Evolutionary conservation across 2,888 invertebrate species (phyloP).

Genomic region (Drosophila maculinotata): DNA sequence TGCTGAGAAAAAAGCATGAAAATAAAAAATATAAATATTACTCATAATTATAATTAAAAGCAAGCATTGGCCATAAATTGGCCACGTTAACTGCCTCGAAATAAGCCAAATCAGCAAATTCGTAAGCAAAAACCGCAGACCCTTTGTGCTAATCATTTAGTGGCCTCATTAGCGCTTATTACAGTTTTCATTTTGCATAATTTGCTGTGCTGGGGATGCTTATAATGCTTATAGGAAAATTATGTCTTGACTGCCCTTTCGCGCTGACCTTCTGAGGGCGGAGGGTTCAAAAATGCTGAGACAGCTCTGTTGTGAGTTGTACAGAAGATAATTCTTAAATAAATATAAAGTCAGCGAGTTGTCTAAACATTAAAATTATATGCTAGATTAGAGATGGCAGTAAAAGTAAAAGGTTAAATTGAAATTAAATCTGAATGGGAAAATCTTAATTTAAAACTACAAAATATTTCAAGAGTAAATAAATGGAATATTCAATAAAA

Average conservation of each 20-base stretch:
- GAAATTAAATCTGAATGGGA: too few species aligned
- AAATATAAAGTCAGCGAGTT: too few species aligned
- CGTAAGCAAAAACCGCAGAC: constrained; percentile 29
- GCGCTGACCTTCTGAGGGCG: constrained; percentile 25
- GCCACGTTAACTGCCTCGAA: constrained; percentile 28
- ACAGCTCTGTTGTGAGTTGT: too few species aligned
- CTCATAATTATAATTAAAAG: constrained; percentile 54
- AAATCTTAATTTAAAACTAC: too few species aligned
- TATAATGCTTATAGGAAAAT: constrained; percentile 5
- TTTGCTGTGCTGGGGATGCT: constrained; percentile 23
- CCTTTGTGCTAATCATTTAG: constrained; percentile 49
- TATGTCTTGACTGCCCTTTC: constrained; percentile 5
- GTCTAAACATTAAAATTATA: too few species aligned
- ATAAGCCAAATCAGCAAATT: constrained; percentile 66
- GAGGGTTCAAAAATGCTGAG: constrained; percentile 8
- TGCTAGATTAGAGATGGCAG: too few species aligned
- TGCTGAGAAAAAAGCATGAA: constrained; percentile 66
- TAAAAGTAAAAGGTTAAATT: too few species aligned
- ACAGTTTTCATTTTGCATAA: constrained; percentile 61
- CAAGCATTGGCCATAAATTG: constrained; percentile 35
- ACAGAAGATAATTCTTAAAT: constrained; percentile 4
- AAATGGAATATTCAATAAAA: too few species aligned
- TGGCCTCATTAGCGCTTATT: constrained; percentile 71
- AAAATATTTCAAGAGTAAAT: too few species aligned
- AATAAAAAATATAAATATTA: constrained; percentile 32